Evolutionary conservation across 2,113 vertebrate species (phyloP).

Genomic region (Burhinus oedicnemus): DNA sequence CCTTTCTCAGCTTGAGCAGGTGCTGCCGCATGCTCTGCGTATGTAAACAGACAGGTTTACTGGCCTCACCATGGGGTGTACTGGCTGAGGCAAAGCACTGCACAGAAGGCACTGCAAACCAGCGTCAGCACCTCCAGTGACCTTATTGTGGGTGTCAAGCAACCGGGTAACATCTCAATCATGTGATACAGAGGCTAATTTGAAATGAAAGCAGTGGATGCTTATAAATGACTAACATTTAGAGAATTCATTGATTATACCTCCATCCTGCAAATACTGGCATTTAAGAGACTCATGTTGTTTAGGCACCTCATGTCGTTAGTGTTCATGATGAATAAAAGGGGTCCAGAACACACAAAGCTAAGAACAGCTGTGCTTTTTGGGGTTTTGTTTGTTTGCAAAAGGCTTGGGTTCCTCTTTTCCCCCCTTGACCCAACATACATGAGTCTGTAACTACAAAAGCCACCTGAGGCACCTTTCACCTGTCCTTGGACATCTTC

Average conservation of each 20-base stretch:
- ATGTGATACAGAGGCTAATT: not conserved
- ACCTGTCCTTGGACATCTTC: not conserved
- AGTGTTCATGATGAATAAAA: not conserved
- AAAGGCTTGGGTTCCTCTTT: not conserved
- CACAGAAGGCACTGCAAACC: accelerated
- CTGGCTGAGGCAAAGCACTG: not conserved
- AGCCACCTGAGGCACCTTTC: not conserved
- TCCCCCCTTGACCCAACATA: not conserved
- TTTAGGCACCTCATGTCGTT: not conserved
- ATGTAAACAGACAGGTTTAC: too few relatives aligned
- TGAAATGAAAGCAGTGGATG: not conserved
- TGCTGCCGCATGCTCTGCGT: accelerated
- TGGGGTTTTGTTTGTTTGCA: not conserved
- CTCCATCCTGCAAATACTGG: not conserved
- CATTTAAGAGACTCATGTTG: not conserved
- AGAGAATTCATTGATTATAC: not conserved
- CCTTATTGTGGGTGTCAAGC: not conserved
- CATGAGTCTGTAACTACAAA: not conserved
- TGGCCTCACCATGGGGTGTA: too few relatives aligned
- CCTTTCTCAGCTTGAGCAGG: not conserved
- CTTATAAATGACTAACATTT: not conserved
- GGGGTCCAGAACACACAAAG: not conserved
- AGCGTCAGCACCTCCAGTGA: accelerated
- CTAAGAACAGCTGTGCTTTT: not conserved
- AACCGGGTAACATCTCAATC: not conserved